Base-by-base conservation (phyloP, 1,140 invertebrate genomes). In the Drosophila prosaltans region DNA sequence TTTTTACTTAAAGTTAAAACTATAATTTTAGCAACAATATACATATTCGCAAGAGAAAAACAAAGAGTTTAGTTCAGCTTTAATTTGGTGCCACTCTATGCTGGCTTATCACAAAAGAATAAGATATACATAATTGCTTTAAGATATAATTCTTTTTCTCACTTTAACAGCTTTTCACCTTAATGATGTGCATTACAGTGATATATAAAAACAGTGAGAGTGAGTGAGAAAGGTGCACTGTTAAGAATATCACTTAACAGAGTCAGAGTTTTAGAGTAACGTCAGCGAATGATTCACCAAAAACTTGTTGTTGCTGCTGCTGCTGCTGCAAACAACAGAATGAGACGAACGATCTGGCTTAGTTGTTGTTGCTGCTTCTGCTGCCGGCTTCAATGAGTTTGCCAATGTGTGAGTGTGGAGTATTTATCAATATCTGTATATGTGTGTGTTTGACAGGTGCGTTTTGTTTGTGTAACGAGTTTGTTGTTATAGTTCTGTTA, bases 401-500 rank as follows among this genome's bases (percentile, higher is more conserved):
- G 39, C 28, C 28, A 26, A 32, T 26, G 36, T 16, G 10, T 57
- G n/a, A 41, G 28, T 43, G 48, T 58, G 45, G 8, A 26, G 21
- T 26, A 26, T 26, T 21, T 48, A 48, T 48, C 6, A 48, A 9
- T 9, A 16, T 9, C 5, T 21, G 21, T 32, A n/a, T 41, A 40
- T 60, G 24, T 59, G 51, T 61, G 61, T 79, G 76, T 80, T 80
- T 82, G 83, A 80, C 83, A 86, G 83, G 83, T 88, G 83, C 76
- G 85, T 73, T 86, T 76, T 77, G 72, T 86, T 76, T 83, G 79
- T 73, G 76, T 77, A 86, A 72, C 74, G 60, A 85, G 79, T 82
- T 79, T 76, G 64, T 57, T 48, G 43, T 51, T 72, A 65, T 86
- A 88, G 80, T 76, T 81, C 79, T 60, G 60, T 51, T 51, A 51